phyloP scores from a whole-genome alignment of 2,797 vertebrate species.

The Anniella stebbinsi region DNA sequence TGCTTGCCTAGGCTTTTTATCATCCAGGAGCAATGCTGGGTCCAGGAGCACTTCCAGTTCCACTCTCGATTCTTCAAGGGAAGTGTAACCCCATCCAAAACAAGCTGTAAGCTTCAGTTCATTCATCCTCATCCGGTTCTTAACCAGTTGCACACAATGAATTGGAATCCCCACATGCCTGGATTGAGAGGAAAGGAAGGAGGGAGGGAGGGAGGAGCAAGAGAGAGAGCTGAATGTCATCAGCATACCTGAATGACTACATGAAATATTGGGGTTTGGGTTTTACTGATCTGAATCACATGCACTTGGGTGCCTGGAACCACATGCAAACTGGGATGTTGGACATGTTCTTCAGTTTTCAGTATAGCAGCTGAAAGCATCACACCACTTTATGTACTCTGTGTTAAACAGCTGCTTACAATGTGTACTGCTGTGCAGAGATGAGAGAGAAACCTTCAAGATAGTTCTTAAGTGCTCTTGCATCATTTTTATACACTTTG shows the following conservation, averaged over 20 bases:
- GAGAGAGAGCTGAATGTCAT: neutral
- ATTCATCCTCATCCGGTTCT: neutral
- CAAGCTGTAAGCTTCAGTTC: neutral
- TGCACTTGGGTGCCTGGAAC: neutral
- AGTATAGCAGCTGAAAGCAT: neutral
- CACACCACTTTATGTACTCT: neutral
- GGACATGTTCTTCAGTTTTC: neutral
- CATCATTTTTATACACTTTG: neutral
- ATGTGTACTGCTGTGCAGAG: no score
- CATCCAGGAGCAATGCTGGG: neutral
- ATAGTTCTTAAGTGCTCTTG: neutral
- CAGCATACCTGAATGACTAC: neutral
- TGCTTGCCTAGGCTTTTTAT: no score
- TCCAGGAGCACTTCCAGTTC: neutral
- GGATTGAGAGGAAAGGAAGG: neutral
- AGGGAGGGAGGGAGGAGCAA: neutral
- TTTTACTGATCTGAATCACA: neutral
- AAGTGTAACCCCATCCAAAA: neutral
- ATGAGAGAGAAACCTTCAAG: neutral
- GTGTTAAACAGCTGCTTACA: neutral
- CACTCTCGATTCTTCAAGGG: neutral
- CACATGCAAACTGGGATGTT: neutral
- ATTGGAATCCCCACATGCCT: neutral
- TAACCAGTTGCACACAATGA: neutral
- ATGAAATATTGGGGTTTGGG: neutral